Evolutionary conservation across 1,140 invertebrate species (phyloP).

Genomic region (Caenorhabditis latens): DNA sequence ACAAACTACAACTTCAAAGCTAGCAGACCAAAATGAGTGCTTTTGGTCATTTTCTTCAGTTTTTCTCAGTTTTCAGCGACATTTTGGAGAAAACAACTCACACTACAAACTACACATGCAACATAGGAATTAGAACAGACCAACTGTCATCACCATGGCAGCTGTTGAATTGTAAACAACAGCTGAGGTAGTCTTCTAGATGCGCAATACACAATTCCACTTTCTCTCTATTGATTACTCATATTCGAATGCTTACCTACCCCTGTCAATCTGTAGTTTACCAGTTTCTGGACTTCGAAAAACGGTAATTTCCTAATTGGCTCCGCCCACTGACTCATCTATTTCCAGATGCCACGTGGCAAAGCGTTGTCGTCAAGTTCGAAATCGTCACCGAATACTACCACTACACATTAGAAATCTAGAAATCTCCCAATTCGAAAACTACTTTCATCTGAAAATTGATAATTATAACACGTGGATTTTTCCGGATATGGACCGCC

Average conservation of each 20-base stretch:
- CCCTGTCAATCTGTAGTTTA: not conserved
- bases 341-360: not conserved
- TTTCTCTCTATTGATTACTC: not conserved
- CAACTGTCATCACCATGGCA: no score
- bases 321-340: no score
- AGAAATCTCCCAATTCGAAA: not conserved
- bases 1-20: no score
- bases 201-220: not conserved
- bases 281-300: not conserved
- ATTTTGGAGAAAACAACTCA: no score
- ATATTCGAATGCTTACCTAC: not conserved
- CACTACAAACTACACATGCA: no score
- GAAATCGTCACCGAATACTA: not conserved
- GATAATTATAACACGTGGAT: not conserved
- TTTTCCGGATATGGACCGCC: not conserved
- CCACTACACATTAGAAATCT: not conserved
- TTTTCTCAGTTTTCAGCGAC: no score
- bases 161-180: constrained; percentile 3
- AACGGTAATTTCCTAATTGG: not conserved
- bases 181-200: not conserved
- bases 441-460: not conserved
- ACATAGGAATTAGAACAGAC: no score
- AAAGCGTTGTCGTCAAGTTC: not conserved
- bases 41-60: no score
- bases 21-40: no score